Conservation (phyloP, 2,113 vertebrate species). For the Rhynchomys soricoides region DNA sequence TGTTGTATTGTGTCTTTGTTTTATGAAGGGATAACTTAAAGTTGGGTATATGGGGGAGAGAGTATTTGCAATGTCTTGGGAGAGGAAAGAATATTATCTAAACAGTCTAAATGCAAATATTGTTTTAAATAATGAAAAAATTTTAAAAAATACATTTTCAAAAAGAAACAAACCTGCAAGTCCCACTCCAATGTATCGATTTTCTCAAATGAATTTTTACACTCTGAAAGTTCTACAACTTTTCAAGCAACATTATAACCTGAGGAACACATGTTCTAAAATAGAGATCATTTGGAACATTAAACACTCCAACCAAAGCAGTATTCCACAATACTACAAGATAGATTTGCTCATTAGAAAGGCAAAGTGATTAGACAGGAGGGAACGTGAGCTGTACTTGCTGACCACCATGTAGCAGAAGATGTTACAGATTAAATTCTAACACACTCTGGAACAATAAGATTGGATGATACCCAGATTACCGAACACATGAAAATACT, state of each 20-base stretch:
- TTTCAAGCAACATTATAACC: background rate
- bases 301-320: background rate
- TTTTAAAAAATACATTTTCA: background rate
- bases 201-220: background rate
- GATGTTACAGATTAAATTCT: background rate
- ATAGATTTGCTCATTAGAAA: background rate
- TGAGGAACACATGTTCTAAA: background rate
- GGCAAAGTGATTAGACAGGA: background rate
- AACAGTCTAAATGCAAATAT: background rate
- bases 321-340: rapidly evolving
- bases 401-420: too few relatives aligned
- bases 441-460: background rate
- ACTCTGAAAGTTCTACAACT: background rate
- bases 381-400: rapidly evolving
- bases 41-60: rapidly evolving
- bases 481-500: background rate
- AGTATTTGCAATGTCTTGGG: rapidly evolving
- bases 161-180: background rate
- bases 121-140: background rate
- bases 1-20: background rate
- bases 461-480: background rate
- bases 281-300: too few relatives aligned
- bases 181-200: background rate
- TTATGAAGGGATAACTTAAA: background rate
- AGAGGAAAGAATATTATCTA: background rate